A percentile compares a stretch with the other conserved stretches of the same genome.
Conservation (phyloP, 2,888 invertebrate genomes). For the Acleris emargana region DNA sequence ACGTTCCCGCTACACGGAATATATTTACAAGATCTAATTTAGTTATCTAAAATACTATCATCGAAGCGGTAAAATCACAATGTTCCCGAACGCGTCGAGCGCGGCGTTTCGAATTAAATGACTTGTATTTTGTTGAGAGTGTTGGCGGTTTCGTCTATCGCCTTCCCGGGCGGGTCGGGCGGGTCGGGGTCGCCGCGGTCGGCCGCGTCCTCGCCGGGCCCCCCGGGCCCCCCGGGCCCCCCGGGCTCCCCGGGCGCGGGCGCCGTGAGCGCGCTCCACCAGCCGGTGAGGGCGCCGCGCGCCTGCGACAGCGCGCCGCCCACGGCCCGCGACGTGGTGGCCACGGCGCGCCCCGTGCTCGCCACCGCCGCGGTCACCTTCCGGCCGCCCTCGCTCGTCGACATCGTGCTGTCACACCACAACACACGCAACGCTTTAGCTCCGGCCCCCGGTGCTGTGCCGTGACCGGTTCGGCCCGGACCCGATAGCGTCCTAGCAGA, state of each 20-base stretch:
- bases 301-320: constrained; percentile 95
- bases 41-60: constrained; percentile 25
- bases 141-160: constrained; percentile 57
- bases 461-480: too few species aligned
- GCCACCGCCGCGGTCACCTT: constrained; percentile 97
- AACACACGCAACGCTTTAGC: background rate
- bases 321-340: constrained; percentile 74
- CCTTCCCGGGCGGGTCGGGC: constrained; percentile 64
- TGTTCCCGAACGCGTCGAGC: constrained; percentile 6
- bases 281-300: constrained; percentile 92
- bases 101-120: constrained; percentile 44
- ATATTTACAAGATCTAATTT: constrained; percentile 33
- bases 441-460: too few species aligned
- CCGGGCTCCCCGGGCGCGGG: constrained; percentile 36
- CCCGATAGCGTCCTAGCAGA: too few species aligned
- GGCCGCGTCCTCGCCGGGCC: constrained; percentile 43
- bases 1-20: constrained; percentile 17
- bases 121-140: constrained; percentile 63
- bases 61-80: constrained; percentile 26
- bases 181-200: constrained; percentile 44
- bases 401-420: constrained; percentile 89
- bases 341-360: constrained; percentile 95
- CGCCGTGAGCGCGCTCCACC: constrained; percentile 87
- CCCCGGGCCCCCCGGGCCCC: constrained; percentile 27
- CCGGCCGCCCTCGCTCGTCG: constrained; percentile 95